Evolutionary conservation across 2,797 vertebrate species (phyloP), one percentile per base, ranked within the genome.

Genomic region (Poeciliopsis presidionis): DNA sequence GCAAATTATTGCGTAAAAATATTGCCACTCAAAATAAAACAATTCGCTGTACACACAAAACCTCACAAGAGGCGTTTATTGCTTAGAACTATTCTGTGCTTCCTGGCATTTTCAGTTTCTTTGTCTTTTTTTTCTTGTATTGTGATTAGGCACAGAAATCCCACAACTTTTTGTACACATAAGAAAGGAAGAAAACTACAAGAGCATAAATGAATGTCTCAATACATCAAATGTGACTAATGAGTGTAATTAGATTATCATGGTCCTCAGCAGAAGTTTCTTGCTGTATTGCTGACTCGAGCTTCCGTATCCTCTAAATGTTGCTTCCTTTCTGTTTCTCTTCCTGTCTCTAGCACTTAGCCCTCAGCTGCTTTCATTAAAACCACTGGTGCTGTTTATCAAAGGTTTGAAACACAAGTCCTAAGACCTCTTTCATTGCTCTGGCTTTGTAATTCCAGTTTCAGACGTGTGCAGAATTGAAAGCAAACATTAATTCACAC

Each of bases 261-360:
- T 53, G 43, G 57, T 82, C 20, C 43, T 78, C 30, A 67, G 77
- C 61, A 74, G 46, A 88, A 69, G 73, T 75, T 85, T 7, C 63
- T 67, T 39, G 69, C 70, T 25, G 7, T 75, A 72, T n/a, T 67
- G 84, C 86, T 87, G 87, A 88, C 78, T 90, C 77, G 72, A 71
- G 69, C 74, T 55, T 78, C 63, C 49, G 63, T 13, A 72, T 72
- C 30, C 67, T 80, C 41, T 73, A 51, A 81, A 81, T 53, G 57
- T 28, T 39, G 72, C 79, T 81, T 84, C 74, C 79, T 88, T 82
- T 89, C 80, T 84, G 49, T 55, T 30, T 78, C 73, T 51, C 75
- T 76, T 81, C 30, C 80, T 36, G 55, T 84, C 81, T 81, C 46
- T 39, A 28, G 41, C 25, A 72, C 33, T 22, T 55, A 20, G 39